Conservation (phyloP, 2,888 invertebrate species). For the Caenorhabditis sp. region DNA sequence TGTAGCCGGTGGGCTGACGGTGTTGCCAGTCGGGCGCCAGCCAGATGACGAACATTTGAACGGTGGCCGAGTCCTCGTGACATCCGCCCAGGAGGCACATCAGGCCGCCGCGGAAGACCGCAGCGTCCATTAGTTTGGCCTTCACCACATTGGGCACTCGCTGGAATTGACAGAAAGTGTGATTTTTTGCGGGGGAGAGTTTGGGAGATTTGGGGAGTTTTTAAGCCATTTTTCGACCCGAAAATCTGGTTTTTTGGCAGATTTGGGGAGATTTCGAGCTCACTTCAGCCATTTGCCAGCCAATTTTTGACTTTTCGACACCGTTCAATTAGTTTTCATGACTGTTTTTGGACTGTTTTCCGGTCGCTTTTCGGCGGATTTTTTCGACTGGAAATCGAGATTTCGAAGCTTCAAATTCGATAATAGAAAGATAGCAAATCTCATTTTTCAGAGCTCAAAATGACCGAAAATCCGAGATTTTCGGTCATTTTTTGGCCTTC, state of each 20-base stretch:
- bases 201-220: not conserved
- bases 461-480: not conserved
- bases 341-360: too few relatives aligned
- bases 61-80: constrained; percentile 34
- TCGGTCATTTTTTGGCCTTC: not conserved
- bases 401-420: too few relatives aligned
- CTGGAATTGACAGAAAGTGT: not conserved
- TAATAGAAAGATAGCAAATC: too few relatives aligned
- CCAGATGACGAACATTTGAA: constrained; percentile 44
- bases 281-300: too few relatives aligned
- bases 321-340: too few relatives aligned
- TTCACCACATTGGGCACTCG: constrained; percentile 15
- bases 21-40: constrained; percentile 27
- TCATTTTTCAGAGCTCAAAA: too few relatives aligned
- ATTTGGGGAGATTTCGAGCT: not conserved
- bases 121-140: constrained; percentile 42
- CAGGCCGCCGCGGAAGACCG: constrained; percentile 44
- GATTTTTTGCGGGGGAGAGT: too few relatives aligned
- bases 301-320: too few relatives aligned
- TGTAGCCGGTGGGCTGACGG: not conserved
- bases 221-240: not conserved
- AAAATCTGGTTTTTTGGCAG: not conserved
- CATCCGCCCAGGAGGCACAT: constrained; percentile 47
- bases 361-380: too few relatives aligned
- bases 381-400: too few relatives aligned